These are phyloP conservation scores for Hemiprocne comata DNA, from an alignment of 2,113 vertebrate species.

Conservation along the genomic window DNA sequence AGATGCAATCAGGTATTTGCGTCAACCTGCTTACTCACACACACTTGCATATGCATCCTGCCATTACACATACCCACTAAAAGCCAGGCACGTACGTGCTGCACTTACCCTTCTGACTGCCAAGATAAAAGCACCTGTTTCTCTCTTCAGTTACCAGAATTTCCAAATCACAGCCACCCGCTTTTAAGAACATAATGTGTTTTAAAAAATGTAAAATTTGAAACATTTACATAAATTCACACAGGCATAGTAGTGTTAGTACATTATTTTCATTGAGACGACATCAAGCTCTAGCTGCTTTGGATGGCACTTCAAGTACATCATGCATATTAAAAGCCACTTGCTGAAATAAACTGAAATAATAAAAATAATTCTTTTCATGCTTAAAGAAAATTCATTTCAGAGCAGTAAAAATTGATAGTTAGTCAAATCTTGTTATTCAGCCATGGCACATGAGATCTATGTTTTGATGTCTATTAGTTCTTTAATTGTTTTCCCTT, in stretches of 20 bases:
- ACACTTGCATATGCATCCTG: background rate
- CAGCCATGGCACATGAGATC: background rate
- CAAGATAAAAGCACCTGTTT: background rate
- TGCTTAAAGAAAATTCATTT: constrained; percentile 28
- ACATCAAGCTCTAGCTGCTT: background rate
- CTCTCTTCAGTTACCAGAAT: background rate
- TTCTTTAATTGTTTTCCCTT: constrained; percentile 64
- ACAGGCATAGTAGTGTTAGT: background rate
- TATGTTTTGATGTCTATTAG: constrained; percentile 53
- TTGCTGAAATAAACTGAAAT: constrained; percentile 41
- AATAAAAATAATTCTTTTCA: constrained; percentile 9
- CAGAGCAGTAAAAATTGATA: constrained; percentile 25
- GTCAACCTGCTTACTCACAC: background rate
- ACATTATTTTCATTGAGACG: background rate
- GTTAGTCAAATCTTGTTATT: background rate
- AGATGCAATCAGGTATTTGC: background rate
- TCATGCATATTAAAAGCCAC: constrained; percentile 1
- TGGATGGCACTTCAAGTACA: background rate
- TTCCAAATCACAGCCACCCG: background rate
- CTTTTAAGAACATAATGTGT: background rate
- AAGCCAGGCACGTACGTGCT: background rate
- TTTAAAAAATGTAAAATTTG: background rate
- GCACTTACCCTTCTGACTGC: background rate
- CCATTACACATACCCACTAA: background rate
- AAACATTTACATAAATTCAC: background rate